Evolutionary conservation across 2,113 vertebrate species (phyloP).

Genomic region (Cyphomyrus plagiostoma): DNA sequence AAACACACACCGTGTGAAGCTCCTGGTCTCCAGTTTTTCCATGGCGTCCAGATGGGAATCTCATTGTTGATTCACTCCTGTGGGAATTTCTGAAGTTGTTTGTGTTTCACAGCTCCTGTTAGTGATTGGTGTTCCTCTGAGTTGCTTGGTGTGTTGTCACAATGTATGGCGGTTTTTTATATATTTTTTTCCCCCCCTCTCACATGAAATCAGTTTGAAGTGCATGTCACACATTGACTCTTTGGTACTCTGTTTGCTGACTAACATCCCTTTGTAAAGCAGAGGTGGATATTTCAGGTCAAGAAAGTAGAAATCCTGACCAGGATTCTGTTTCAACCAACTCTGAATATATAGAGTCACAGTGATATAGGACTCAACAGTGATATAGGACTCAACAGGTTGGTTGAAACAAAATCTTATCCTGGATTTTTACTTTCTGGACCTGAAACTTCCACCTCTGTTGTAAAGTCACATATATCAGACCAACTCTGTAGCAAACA

Average conservation of each 20-base stretch:
- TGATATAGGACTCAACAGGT: too few relatives aligned
- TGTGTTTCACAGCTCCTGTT: neutral
- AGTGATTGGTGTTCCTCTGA: neutral
- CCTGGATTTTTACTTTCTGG: too few relatives aligned
- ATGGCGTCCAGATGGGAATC: neutral
- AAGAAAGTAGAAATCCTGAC: too few relatives aligned
- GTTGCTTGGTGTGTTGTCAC: neutral
- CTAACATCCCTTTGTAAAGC: neutral
- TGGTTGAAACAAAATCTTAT: too few relatives aligned
- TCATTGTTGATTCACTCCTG: neutral
- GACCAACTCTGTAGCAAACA: neutral
- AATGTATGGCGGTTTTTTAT: neutral
- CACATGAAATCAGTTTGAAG: neutral
- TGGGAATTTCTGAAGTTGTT: neutral
- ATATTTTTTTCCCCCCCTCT: neutral
- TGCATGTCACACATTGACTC: neutral
- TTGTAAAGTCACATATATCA: neutral
- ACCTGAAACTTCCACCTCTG: too few relatives aligned
- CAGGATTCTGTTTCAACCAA: too few relatives aligned
- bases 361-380: too few relatives aligned
- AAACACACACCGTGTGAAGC: neutral
- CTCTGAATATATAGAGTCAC: too few relatives aligned
- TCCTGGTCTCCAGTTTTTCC: neutral
- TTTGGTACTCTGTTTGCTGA: neutral
- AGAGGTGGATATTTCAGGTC: too few relatives aligned